Conservation (phyloP, 2,888 invertebrate species). For the Aplocera efformata region DNA sequence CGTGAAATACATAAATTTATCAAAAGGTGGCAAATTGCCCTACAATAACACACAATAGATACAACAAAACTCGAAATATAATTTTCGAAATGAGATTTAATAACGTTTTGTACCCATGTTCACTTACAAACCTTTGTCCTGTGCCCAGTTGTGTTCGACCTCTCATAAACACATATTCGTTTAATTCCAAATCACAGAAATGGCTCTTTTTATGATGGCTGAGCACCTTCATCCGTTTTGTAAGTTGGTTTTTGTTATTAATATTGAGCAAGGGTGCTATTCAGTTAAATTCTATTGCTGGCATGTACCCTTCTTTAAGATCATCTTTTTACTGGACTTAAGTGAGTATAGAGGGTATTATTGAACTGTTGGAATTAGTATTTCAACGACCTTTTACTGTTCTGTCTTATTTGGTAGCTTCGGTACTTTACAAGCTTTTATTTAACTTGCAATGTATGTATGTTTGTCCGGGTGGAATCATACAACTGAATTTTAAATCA, state of each 20-base stretch:
- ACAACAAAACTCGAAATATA: conserved; percentile 30
- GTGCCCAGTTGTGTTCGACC: conserved; percentile 43
- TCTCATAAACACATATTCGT: conserved; percentile 6
- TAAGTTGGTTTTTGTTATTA: conserved; percentile 64
- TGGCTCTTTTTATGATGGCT: conserved; percentile 44
- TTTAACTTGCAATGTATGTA: no score
- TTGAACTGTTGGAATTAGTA: no score
- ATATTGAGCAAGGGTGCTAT: conserved; percentile 41
- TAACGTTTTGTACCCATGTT: conserved; percentile 68
- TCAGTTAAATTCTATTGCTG: conserved; percentile 21
- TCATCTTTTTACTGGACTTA: conserved; percentile 2
- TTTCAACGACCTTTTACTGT: no score
- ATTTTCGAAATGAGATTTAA: conserved; percentile 68
- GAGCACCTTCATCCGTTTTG: conserved; percentile 49
- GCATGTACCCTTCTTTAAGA: conserved; percentile 14
- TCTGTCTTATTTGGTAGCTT: no score
- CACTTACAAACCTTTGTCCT: conserved; percentile 63
- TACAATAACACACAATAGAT: conserved; percentile 40
- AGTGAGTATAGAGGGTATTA: no score
- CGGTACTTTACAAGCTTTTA: no score
- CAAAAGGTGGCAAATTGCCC: conserved; percentile 48
- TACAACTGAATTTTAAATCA: no score
- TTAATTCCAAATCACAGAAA: no score
- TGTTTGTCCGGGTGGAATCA: no score
- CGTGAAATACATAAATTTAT: conserved; percentile 16